Conservation (phyloP, 2,888 invertebrate genomes). For the Tachystola acroxantha region DNA sequence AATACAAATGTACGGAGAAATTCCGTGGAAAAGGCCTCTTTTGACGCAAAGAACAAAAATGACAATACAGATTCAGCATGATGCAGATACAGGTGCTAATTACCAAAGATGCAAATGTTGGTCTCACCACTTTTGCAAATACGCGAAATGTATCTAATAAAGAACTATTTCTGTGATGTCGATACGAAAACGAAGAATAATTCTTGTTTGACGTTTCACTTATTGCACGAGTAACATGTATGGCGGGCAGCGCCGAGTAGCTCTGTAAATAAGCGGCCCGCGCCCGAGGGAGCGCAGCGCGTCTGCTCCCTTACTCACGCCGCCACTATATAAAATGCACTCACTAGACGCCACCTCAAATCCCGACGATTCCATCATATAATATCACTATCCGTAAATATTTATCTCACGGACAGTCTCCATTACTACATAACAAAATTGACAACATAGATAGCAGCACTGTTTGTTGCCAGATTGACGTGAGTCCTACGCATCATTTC, state of each 20-base stretch:
- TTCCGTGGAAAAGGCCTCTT: constrained; percentile 28
- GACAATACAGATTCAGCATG: constrained; percentile 30
- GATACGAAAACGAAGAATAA: constrained; percentile 46
- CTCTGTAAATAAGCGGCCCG: constrained; percentile 30
- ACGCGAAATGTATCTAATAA: constrained; percentile 14
- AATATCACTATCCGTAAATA: constrained; percentile 72
- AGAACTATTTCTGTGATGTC: constrained; percentile 20
- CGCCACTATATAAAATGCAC: constrained; percentile 28
- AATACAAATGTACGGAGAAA: constrained; percentile 14
- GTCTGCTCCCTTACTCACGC: constrained; percentile 9
- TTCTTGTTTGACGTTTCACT: constrained; percentile 72
- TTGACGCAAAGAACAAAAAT: constrained; percentile 44
- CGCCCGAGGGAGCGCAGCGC: constrained; percentile 3
- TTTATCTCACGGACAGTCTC: constrained; percentile 81
- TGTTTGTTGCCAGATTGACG: constrained; percentile 77
- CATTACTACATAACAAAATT: constrained; percentile 82
- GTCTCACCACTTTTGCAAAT: constrained; percentile 20
- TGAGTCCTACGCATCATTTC: constrained; percentile 69
- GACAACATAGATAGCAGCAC: constrained; percentile 90
- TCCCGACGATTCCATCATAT: constrained; percentile 50
- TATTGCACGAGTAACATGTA: constrained; percentile 65
- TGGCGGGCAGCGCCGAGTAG: constrained; percentile 55
- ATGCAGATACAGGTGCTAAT: constrained; percentile 20
- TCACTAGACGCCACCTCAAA: constrained; percentile 32
- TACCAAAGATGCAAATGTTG: constrained; percentile 19